phyloP scores from a whole-genome alignment of 37 sponge, comb jelly and placozoan species.

The Halichondria panicea region DNA sequence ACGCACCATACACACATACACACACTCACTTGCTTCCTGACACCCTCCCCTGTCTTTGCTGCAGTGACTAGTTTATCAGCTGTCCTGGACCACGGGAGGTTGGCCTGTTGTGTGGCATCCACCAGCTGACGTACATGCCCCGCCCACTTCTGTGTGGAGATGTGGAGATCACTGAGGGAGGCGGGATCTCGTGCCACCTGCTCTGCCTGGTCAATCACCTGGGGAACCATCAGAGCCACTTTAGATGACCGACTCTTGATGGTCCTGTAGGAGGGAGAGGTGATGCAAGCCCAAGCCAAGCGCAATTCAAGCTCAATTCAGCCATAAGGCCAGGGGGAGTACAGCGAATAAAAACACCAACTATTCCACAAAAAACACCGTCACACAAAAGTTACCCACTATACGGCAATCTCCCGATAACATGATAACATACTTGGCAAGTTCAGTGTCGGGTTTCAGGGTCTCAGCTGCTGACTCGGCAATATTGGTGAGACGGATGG shows the following conservation, averaged over 20 bases:
- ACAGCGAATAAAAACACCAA: no score
- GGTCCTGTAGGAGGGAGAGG: conserved; percentile 10
- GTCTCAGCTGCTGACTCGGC: conserved; percentile 41
- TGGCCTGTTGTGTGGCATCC: conserved; percentile 59
- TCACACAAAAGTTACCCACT: no score
- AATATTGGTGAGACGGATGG: conserved; percentile 25
- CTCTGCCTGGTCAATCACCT: conserved; percentile 44
- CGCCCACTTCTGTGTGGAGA: conserved; percentile 42
- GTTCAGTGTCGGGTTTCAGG: conserved; percentile 7
- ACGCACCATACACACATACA: background rate
- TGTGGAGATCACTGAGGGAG: conserved; percentile 8
- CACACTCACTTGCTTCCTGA: conserved; percentile 46
- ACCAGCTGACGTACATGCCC: conserved; percentile 55
- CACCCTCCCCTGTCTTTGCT: conserved; percentile 33
- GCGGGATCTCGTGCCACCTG: conserved; percentile 6
- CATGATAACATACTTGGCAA: conserved; percentile 26
- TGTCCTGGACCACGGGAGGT: conserved; percentile 71
- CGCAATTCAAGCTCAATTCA: no score
- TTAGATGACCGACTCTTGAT: conserved; percentile 48
- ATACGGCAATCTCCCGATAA: background rate
- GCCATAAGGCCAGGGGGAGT: no score
- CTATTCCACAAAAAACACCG: no score
- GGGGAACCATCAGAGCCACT: conserved; percentile 46
- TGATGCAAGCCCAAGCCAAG: no score
- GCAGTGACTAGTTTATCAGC: conserved; percentile 55